Percentiles rank a stretch among this genome's conserved stretches.
Evolutionary conservation across 2,797 vertebrate species (phyloP).

Genomic region (Tadarida brasiliensis): DNA sequence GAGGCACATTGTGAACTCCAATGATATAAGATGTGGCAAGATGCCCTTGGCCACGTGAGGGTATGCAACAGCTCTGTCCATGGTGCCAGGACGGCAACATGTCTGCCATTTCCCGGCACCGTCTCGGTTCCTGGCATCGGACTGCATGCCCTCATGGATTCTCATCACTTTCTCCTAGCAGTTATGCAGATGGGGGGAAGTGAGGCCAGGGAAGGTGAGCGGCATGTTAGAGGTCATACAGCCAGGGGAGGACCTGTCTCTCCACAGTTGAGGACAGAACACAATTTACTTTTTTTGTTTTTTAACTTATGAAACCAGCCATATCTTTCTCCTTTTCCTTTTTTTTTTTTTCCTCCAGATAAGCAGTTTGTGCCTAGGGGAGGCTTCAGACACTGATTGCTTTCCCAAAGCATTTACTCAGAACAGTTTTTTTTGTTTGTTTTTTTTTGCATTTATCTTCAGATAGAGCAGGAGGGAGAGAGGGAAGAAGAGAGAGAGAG

Average conservation of each 20-base stretch:
- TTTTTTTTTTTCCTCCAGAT: too few species aligned
- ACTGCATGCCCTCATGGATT: not conserved
- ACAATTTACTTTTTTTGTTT: not conserved
- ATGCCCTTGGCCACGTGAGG: accelerated
- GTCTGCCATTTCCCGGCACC: not conserved
- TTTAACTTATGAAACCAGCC: not conserved
- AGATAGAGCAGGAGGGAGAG: too few species aligned
- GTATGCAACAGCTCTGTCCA: not conserved
- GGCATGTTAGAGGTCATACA: not conserved
- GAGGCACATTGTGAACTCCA: too few species aligned
- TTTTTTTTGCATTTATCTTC: too few species aligned
- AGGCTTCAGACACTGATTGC: not conserved
- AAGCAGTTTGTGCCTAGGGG: not conserved
- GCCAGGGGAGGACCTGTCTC: not conserved
- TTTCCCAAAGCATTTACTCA: not conserved
- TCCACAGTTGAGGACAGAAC: too few species aligned
- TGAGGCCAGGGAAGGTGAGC: not conserved
- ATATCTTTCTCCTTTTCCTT: not conserved
- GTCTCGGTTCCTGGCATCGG: not conserved
- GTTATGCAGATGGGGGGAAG: not conserved
- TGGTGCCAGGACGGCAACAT: not conserved
- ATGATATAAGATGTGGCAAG: accelerated
- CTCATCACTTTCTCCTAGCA: too few species aligned
- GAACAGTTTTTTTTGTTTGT: not conserved
- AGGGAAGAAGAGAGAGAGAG: too few species aligned